Base-by-base conservation (phyloP, 2,888 invertebrate species). In the Nematopogon swammerdamellus region DNA sequence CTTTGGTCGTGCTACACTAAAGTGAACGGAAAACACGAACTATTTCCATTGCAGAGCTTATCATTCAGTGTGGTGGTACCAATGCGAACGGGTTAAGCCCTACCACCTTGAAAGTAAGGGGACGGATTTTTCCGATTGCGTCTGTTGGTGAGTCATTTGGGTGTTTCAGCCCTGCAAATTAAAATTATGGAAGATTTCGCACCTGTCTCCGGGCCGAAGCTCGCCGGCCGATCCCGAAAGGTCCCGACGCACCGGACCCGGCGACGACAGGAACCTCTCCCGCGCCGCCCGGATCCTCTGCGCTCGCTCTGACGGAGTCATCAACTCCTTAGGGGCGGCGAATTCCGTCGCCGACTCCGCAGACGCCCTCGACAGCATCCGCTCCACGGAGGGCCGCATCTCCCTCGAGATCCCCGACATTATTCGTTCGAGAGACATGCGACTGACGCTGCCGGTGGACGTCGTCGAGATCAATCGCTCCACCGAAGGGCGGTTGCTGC, bases 221-320 rank as follows among this genome's bases (percentile, higher is more conserved):
- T 79, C 79, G 51, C 65, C 74, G 0, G 74, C 70, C 5, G 79
- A 79, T 54, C 72, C 76, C 0, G 75, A 77, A 6, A 19, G 8
- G 50, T 77, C 76, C 36, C 74, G 59, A 53, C 77, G 65, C 67
- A 76, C 72, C 19, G 72, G 66, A 14, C 63, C 64, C n/a, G 72
- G 67, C 1, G 81, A 75, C 1, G 82, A 74, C 11, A 91, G 62
- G 57, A 91, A 91, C 55, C 84, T 85, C 57, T 91, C 89, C 59
- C 88, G 87, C 1, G 91, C 91, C 51, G 81, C 84, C 55, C 84
- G 81, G 10, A 90, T 68, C 54, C 83, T 84, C n/a, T 81, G 74
- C 0, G 87, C 85, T 51, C 77, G 65, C 44, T 76, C 77, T 1
- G 77, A 56, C 75, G 80, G 56, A 68, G 70, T 58, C 62, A 77